A percentile compares a stretch with the other conserved stretches of the same genome.
Evolutionary conservation across 1,140 invertebrate species (phyloP).

Genomic region (Drosophila malerkotliana): DNA sequence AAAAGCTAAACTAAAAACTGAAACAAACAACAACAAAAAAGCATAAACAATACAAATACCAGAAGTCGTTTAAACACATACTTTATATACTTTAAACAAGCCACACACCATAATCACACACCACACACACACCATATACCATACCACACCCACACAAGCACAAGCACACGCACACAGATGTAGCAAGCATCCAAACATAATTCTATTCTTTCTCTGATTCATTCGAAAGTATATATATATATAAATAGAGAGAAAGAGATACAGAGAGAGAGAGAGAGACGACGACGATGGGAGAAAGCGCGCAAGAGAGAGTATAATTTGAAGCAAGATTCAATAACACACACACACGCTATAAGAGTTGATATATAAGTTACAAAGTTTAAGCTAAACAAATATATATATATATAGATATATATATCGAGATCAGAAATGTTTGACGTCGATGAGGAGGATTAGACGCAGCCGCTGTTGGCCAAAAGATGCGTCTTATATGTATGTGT

Average conservation of each 20-base stretch:
- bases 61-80: conserved; percentile 68
- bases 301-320: conserved; percentile 55
- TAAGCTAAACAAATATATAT: conserved; percentile 61
- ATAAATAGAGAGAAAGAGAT: conserved; percentile 24
- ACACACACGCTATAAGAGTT: conserved; percentile 71
- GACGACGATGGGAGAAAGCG: conserved; percentile 27
- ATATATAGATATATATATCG: conserved; percentile 29
- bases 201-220: conserved; percentile 65
- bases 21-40: conserved; percentile 37
- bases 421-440: conserved; percentile 33
- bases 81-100: conserved; percentile 26
- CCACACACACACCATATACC: conserved; percentile 26
- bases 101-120: conserved; percentile 33
- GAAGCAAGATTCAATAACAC: conserved; percentile 52
- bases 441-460: conserved; percentile 65
- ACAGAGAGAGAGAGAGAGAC: conserved; percentile 23
- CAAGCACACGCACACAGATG: conserved; percentile 23
- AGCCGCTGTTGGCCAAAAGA: conserved; percentile 60
- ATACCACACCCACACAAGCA: conserved; percentile 45
- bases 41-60: conserved; percentile 66
- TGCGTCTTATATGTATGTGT: conserved; percentile 48
- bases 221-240: conserved; percentile 60
- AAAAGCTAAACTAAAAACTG: conserved; percentile 14
- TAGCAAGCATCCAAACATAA: conserved; percentile 44
- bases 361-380: conserved; percentile 74